A percentile compares a stretch with the other conserved stretches of the same genome.
phyloP scores from a whole-genome alignment of 2,888 invertebrate genomes.

The Amiota mariae region DNA sequence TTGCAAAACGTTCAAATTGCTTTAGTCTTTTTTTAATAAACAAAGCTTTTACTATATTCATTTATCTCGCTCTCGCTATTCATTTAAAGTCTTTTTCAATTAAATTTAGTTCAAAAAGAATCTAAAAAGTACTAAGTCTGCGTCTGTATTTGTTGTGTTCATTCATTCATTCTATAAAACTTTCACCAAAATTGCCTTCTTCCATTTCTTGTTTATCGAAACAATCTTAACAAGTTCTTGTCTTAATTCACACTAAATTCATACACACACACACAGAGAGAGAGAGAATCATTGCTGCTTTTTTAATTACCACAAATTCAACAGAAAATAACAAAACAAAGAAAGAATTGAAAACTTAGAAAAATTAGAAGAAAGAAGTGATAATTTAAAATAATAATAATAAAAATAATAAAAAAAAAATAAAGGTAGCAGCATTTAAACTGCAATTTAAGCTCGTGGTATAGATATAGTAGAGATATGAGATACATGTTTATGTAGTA shows the following conservation, averaged over 20 bases:
- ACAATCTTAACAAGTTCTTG: conserved; percentile 1
- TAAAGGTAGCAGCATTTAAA: not conserved
- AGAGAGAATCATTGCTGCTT: not conserved
- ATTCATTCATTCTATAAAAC: not conserved
- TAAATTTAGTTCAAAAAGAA: too few species aligned
- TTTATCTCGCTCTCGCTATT: too few species aligned
- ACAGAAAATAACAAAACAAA: conserved; percentile 33
- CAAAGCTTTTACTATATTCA: too few species aligned
- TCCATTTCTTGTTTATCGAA: not conserved
- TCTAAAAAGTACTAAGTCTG: too few species aligned
- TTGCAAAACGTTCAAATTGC: conserved; percentile 37
- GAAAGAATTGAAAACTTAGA: not conserved
- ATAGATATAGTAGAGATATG: too few species aligned
- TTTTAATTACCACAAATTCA: conserved; percentile 8
- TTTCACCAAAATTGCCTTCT: conserved; percentile 9
- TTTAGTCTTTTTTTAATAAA: conserved; percentile 14
- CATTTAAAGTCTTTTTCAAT: too few species aligned
- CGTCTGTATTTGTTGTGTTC: too few species aligned
- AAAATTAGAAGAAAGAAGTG: conserved; percentile 32
- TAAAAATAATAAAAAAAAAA: too few species aligned
- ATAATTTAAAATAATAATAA: too few species aligned
- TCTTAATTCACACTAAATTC: not conserved
- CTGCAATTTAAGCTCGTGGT: not conserved
- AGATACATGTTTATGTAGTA: too few species aligned
- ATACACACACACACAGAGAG: not conserved